A percentile compares a stretch with the other conserved stretches of the same genome.
Evolutionary conservation across 1,140 invertebrate genomes (phyloP).

Genomic region (Achroia grisella): DNA sequence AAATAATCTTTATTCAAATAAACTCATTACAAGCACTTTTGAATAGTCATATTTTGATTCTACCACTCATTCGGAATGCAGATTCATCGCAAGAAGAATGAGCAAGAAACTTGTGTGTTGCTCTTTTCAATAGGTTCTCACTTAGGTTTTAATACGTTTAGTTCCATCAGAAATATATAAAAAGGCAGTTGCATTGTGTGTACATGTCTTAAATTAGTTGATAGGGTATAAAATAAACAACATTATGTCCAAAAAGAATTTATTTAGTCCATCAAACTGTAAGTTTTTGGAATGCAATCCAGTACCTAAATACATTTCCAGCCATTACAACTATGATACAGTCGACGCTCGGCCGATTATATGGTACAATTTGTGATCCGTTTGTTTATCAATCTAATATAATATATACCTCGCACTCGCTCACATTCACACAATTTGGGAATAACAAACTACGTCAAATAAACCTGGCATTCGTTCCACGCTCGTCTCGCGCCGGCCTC

Average conservation of each 20-base stretch:
- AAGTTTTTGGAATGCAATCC: constrained; percentile 66
- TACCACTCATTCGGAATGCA: too few relatives aligned
- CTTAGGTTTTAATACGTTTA: too few relatives aligned
- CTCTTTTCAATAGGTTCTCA: too few relatives aligned
- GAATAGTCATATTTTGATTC: too few relatives aligned
- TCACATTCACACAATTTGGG: constrained; percentile 9
- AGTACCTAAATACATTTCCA: constrained; percentile 49
- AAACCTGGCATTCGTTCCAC: constrained; percentile 12
- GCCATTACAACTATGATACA: constrained; percentile 44
- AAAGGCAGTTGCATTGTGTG: background rate
- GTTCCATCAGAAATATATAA: too few relatives aligned
- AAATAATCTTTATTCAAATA: too few relatives aligned
- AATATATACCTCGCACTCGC: constrained; percentile 9
- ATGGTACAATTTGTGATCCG: constrained; percentile 26
- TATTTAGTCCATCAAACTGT: constrained; percentile 60
- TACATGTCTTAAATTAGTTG: background rate
- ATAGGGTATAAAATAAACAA: constrained; percentile 10
- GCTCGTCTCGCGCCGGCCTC: constrained; percentile 5
- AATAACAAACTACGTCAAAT: constrained; percentile 11
- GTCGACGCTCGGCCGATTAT: constrained; percentile 14
- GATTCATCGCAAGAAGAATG: too few relatives aligned
- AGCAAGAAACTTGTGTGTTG: too few relatives aligned
- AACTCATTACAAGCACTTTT: too few relatives aligned
- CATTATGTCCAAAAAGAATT: constrained; percentile 2
- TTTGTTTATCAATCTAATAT: constrained; percentile 3